phyloP scores from a whole-genome alignment of 2,888 invertebrate species.

The Phania funesta region DNA sequence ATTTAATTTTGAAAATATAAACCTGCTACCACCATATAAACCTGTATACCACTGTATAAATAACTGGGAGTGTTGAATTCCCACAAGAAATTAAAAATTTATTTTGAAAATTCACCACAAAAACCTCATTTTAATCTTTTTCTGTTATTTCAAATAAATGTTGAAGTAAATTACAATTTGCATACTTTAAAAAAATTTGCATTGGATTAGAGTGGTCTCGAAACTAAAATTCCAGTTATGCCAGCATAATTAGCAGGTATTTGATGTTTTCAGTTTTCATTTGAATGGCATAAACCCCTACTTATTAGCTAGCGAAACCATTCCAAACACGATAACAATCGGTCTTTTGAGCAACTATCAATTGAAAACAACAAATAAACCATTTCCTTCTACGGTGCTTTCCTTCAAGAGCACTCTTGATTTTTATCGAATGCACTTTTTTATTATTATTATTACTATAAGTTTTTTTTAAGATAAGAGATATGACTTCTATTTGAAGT shows the following conservation, averaged over 20 bases:
- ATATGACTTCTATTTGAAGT: slow-evolving; percentile 31
- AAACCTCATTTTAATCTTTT: neutral
- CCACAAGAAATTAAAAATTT: no score
- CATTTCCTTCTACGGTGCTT: neutral
- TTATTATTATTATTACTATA: neutral
- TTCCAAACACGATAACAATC: slow-evolving; percentile 80
- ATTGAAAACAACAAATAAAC: slow-evolving; percentile 7
- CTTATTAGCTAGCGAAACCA: slow-evolving; percentile 80
- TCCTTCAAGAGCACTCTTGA: neutral
- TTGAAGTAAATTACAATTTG: slow-evolving; percentile 74
- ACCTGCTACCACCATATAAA: no score
- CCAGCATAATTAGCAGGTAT: slow-evolving; percentile 58
- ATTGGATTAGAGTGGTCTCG: slow-evolving; percentile 81
- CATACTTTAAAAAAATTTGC: slow-evolving; percentile 76
- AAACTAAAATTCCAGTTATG: slow-evolving; percentile 74
- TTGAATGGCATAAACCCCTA: slow-evolving; percentile 64
- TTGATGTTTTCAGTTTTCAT: slow-evolving; percentile 28
- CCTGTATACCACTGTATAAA: no score
- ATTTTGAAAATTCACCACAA: no score
- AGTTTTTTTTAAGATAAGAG: slow-evolving; percentile 35
- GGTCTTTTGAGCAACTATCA: slow-evolving; percentile 62
- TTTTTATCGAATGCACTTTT: neutral
- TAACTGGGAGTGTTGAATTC: no score
- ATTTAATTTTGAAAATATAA: no score
- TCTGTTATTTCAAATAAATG: neutral